Base-by-base conservation (phyloP, 2,113 vertebrate genomes). In the Callipepla squamata region DNA sequence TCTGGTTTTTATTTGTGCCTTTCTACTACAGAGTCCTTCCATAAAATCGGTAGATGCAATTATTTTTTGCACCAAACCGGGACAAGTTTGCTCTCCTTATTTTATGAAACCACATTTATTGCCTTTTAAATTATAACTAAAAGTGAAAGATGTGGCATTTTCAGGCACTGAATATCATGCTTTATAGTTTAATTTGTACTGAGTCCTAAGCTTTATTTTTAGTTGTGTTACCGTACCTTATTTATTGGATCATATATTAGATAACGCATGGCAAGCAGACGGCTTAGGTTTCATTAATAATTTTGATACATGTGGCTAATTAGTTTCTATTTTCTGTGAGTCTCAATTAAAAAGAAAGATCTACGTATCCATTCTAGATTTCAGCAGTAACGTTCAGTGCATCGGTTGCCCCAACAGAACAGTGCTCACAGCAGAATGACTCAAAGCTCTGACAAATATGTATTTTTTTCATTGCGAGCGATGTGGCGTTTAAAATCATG, bases 151-250 rank as follows among this genome's bases (percentile, higher is more conserved):
- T 92, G 85, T 75, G 80, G 32, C 74, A 57, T 70, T 94, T 90
- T 92, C 61, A 72, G 75, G 70, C 47, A 58, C 70, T 23, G 73
- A 72, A 80, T 88, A 51, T 78, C 42, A 8, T 96, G 93, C 91
- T 97, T 97, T 96, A 96, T 94, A 89, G 96, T 97, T 97, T 97
- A 95, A 96, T 98, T 97, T 97, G 94, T 94, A 85, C 63, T 15
- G 57, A 87, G 80, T 88, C 20, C 48, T 69, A 65, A 94, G 62
- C 77, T 53, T 96, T 89, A 68, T 89, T 96, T 91, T 96, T 92
- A 63, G 85, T 85, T 95, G 96, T 93, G 73, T 84, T 79, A 78
- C 73, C 77, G 89, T 93, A 73, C 47, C 76, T 95, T 85, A 97
- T 96, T 97, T 97, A 97, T 97, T 95, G 79, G 92, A 93, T 96